Percentiles rank a stretch among this genome's conserved stretches.
Evolutionary conservation across 2,888 invertebrate species (phyloP).

Genomic region (Hydroisotoma schaefferi): DNA sequence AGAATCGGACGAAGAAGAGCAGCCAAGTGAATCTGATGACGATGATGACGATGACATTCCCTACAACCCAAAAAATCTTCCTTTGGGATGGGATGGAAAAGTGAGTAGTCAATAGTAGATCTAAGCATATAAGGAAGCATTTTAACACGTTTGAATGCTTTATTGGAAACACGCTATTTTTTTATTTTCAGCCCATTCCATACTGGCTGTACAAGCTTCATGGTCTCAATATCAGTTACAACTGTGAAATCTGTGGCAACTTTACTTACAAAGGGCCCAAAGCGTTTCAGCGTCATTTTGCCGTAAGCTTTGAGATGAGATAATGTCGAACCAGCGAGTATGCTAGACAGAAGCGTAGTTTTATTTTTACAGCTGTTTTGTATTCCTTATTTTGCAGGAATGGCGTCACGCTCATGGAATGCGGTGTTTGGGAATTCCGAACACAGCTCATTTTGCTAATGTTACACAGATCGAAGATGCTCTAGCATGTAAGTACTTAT

Average conservation of each 20-base stretch:
- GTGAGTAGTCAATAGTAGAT: constrained; percentile 54
- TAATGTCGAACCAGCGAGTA: neutral
- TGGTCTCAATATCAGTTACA: constrained; percentile 96
- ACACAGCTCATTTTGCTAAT: constrained; percentile 99
- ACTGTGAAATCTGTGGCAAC: constrained; percentile 99
- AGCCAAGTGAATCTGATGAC: constrained; percentile 66
- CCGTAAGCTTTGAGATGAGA: constrained; percentile 55
- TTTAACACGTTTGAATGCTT: no score
- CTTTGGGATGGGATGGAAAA: constrained; percentile 98
- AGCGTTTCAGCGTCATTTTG: constrained; percentile 98
- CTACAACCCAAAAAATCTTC: constrained; percentile 98
- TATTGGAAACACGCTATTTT: no score
- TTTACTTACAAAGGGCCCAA: constrained; percentile 98
- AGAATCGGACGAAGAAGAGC: constrained; percentile 82
- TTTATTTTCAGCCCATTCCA: constrained; percentile 62
- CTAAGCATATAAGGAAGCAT: no score
- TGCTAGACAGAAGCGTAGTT: no score
- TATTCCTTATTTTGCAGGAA: constrained; percentile 54
- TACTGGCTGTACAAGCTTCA: constrained; percentile 99
- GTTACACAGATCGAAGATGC: constrained; percentile 99
- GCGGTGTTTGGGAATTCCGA: constrained; percentile 98
- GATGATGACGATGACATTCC: constrained; percentile 87
- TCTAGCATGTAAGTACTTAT: constrained; percentile 68
- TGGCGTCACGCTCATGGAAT: constrained; percentile 80
- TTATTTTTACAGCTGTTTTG: no score